Percentiles rank a stretch among this genome's conserved stretches.
phyloP scores from a whole-genome alignment of 1,140 invertebrate species.

The Oryctes rhinoceros region DNA sequence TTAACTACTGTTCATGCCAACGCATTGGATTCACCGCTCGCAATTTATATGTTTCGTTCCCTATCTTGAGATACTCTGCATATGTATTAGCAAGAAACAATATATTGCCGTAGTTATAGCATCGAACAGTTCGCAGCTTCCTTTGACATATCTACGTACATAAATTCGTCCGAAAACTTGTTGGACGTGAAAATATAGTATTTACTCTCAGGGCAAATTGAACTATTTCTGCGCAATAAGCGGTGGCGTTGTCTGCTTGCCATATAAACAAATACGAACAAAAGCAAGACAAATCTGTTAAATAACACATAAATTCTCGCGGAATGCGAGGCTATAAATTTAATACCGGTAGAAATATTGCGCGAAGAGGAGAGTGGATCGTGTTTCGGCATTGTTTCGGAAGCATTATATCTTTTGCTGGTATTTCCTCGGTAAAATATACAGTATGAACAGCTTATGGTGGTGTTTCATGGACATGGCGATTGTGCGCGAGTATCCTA shows the following conservation, averaged over 20 bases:
- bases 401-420: too few species aligned
- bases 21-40: too few species aligned
- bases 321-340: conserved; percentile 19
- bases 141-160: not conserved
- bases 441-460: too few species aligned
- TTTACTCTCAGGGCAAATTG: conserved; percentile 6
- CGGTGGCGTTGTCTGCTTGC: not conserved
- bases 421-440: too few species aligned
- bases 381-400: too few species aligned
- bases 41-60: too few species aligned
- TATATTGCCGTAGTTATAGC: too few species aligned
- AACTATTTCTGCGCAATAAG: conserved; percentile 17
- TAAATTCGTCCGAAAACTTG: conserved; percentile 21
- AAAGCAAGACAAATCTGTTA: conserved; percentile 34
- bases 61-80: too few species aligned
- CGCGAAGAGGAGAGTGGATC: not conserved
- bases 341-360: conserved; percentile 21
- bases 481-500: too few species aligned
- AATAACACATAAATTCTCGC: conserved; percentile 27
- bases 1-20: too few species aligned
- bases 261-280: not conserved
- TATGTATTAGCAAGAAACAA: too few species aligned
- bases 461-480: too few species aligned
- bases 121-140: not conserved
- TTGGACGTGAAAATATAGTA: conserved; percentile 25